Conservation (phyloP, 1,140 invertebrate species). For the Ylistrum balloti region DNA sequence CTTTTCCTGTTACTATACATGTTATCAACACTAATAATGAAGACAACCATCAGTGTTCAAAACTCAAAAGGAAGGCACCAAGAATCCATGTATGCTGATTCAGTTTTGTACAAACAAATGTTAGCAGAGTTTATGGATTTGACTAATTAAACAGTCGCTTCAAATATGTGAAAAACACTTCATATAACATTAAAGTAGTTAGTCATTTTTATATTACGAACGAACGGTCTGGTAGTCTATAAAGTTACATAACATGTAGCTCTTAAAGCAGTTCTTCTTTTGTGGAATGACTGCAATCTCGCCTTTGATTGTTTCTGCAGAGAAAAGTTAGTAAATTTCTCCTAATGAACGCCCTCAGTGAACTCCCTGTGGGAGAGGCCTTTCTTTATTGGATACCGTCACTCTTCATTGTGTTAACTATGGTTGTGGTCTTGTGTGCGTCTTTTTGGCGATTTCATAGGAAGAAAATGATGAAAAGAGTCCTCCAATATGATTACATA, state of each 20-base stretch:
- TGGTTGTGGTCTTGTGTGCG: conserved; percentile 45
- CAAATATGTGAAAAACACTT: not conserved
- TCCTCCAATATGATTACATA: conserved; percentile 52
- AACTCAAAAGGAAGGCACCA: not conserved
- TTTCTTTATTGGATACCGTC: conserved; percentile 59
- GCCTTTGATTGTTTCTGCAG: not conserved
- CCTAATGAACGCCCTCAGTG: not conserved
- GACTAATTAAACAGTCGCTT: no score
- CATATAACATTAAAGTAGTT: not conserved
- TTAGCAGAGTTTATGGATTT: not conserved
- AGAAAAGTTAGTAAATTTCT: not conserved
- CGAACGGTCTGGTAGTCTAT: not conserved
- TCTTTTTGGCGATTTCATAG: conserved; percentile 59
- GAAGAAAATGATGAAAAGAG: conserved; percentile 49
- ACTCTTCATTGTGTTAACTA: conserved; percentile 48
- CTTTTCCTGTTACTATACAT: not conserved
- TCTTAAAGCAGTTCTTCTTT: not conserved
- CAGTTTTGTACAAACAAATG: not conserved
- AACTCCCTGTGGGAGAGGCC: conserved; percentile 46
- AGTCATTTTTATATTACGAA: not conserved
- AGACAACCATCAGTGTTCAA: not conserved
- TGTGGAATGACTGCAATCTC: not conserved
- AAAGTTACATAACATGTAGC: not conserved
- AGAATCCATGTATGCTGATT: not conserved
- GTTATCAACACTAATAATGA: not conserved